Conservation (phyloP, 2,113 vertebrate genomes). For the Cottus gobio region DNA sequence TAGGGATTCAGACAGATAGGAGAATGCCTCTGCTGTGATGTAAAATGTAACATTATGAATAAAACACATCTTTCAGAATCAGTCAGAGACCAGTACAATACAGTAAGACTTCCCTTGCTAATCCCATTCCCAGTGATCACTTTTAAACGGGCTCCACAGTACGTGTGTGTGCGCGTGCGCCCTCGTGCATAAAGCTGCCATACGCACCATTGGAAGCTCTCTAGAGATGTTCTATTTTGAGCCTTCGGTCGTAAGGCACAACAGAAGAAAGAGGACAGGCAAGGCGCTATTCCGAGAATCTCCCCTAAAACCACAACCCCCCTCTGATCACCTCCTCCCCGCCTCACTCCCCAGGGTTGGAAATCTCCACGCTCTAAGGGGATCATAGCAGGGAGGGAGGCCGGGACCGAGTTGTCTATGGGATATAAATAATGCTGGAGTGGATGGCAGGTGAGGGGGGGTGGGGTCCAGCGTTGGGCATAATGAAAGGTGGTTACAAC, state of each 20-base stretch:
- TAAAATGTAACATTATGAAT: conserved; percentile 28
- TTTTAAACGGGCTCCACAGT: conserved; percentile 15
- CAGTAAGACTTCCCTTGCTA: conserved; percentile 9
- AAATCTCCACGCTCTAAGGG: conserved; percentile 40
- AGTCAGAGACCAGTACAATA: conserved; percentile 20
- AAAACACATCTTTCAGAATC: conserved; percentile 15
- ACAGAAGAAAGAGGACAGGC: conserved; percentile 61
- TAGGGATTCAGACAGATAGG: conserved; percentile 9
- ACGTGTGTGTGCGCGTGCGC: neutral
- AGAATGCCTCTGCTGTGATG: conserved; percentile 27
- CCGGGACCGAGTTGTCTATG: conserved; percentile 1
- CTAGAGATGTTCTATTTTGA: conserved; percentile 74
- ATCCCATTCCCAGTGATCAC: conserved; percentile 25
- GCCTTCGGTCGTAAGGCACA: conserved; percentile 54
- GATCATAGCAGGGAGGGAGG: conserved; percentile 47
- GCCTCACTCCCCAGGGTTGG: conserved; percentile 16
- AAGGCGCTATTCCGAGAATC: conserved; percentile 57
- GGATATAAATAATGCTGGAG: conserved; percentile 59
- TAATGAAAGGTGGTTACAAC: conserved; percentile 12
- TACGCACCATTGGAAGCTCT: conserved; percentile 45
- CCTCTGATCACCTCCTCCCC: neutral
- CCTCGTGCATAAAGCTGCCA: conserved; percentile 17
- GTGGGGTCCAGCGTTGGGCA: conserved; percentile 1
- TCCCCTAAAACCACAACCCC: conserved; percentile 39
- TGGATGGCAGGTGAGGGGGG: neutral